phyloP scores from a whole-genome alignment of 2,797 vertebrate genomes.

The Antennarius maculatus region DNA sequence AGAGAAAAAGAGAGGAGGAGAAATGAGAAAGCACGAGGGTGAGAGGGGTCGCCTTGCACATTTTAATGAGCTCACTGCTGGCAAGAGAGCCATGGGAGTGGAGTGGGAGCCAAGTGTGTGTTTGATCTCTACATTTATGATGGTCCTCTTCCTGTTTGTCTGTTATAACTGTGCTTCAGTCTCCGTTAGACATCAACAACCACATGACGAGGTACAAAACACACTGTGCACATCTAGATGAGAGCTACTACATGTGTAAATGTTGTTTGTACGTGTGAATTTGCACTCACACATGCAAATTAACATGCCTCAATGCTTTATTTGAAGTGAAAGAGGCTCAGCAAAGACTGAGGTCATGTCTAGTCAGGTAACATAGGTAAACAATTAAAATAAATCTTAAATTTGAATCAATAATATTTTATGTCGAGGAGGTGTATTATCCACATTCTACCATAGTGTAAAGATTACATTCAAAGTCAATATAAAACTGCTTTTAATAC shows the following conservation, averaged over 20 bases:
- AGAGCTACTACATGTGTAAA: constrained; percentile 43
- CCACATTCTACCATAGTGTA: too few relatives aligned
- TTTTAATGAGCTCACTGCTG: constrained; percentile 79
- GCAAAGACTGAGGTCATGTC: background rate
- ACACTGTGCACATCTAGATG: constrained; percentile 57
- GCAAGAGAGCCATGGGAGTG: constrained; percentile 57
- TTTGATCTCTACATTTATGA: constrained; percentile 68
- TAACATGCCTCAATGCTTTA: constrained; percentile 2
- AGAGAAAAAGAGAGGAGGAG: constrained; percentile 39
- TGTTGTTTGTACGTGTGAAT: background rate
- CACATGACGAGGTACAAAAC: constrained; percentile 38
- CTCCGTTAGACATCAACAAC: constrained; percentile 60
- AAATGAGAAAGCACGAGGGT: constrained; percentile 59
- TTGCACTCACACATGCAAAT: background rate
- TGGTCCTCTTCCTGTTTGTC: constrained; percentile 73
- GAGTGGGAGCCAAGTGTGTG: constrained; percentile 56
- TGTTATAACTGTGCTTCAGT: constrained; percentile 58
- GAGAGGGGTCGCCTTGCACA: constrained; percentile 68
- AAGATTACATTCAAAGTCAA: too few relatives aligned
- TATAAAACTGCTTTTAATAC: too few relatives aligned
- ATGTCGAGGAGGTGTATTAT: too few relatives aligned
- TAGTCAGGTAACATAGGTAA: background rate
- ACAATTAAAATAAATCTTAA: background rate
- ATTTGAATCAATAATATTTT: background rate
- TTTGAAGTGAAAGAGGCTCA: background rate